phyloP scores from a whole-genome alignment of 2,888 invertebrate genomes.

The Fragum sueziense region DNA sequence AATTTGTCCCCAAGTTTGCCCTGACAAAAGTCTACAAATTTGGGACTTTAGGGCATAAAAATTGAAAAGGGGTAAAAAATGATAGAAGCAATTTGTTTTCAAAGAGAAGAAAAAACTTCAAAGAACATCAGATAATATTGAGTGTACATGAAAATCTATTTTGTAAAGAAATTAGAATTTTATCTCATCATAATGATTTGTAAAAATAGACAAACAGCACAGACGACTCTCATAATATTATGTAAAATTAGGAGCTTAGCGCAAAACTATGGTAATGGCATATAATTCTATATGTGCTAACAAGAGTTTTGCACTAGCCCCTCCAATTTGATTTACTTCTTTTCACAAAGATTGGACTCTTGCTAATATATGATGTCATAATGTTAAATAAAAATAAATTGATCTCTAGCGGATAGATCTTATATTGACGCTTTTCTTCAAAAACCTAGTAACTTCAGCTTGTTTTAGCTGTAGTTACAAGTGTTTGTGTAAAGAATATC shows the following conservation, averaged over 20 bases:
- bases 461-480: too few species aligned
- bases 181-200: background rate
- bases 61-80: too few species aligned
- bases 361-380: slow-evolving; percentile 1
- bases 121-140: background rate
- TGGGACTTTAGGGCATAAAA: too few species aligned
- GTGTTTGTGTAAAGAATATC: too few species aligned
- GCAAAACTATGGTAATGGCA: background rate
- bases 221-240: background rate
- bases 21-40: too few species aligned
- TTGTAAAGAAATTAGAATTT: background rate
- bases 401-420: slow-evolving; percentile 5
- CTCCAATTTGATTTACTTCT: too few species aligned
- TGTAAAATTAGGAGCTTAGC: too few species aligned
- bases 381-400: slow-evolving; percentile 12
- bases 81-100: background rate
- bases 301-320: too few species aligned
- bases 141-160: background rate
- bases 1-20: too few species aligned
- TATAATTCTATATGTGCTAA: background rate
- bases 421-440: too few species aligned
- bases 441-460: too few species aligned
- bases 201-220: background rate
- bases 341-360: background rate
- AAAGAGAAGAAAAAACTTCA: background rate